Percentiles rank a stretch among this genome's conserved stretches.
Evolutionary conservation across 1,140 invertebrate genomes (phyloP).

Genomic region (Lepidurus apus): DNA sequence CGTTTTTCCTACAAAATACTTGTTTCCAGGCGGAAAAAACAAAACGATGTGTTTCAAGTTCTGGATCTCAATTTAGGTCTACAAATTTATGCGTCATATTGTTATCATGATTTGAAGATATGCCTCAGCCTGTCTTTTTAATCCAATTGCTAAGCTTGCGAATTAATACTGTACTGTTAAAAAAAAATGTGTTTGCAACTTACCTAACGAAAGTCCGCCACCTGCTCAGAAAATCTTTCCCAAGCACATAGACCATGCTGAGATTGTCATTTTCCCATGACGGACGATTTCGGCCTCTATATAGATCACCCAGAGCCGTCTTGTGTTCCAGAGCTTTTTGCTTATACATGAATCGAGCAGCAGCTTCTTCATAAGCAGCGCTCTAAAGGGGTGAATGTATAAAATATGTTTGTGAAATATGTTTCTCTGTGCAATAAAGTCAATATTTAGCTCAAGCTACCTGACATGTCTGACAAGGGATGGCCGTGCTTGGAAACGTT

Average conservation of each 20-base stretch:
- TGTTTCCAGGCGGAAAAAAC: not conserved
- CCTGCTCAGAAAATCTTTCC: slow-evolving; percentile 41
- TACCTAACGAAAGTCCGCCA: slow-evolving; percentile 46
- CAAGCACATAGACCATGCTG: slow-evolving; percentile 40
- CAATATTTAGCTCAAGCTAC: not conserved
- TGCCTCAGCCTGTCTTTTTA: too few species aligned
- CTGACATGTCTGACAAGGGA: not conserved
- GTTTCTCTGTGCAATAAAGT: not conserved
- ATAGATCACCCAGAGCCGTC: slow-evolving; percentile 42
- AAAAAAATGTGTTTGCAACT: slow-evolving; percentile 12
- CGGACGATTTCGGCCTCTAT: slow-evolving; percentile 43
- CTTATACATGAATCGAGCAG: slow-evolving; percentile 34
- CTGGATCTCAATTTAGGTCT: too few species aligned
- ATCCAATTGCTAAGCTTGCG: not conserved
- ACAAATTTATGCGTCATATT: too few species aligned
- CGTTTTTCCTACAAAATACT: not conserved
- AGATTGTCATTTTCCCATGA: slow-evolving; percentile 32
- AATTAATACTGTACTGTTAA: not conserved
- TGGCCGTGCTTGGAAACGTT: slow-evolving; percentile 6
- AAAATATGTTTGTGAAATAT: not conserved
- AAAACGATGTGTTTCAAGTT: too few species aligned
- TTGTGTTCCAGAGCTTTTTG: slow-evolving; percentile 42
- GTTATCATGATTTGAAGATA: too few species aligned
- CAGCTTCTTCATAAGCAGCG: slow-evolving; percentile 30
- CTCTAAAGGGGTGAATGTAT: slow-evolving; percentile 28